Conservation (phyloP, 1,140 invertebrate genomes). For the Littorina saxatilis region DNA sequence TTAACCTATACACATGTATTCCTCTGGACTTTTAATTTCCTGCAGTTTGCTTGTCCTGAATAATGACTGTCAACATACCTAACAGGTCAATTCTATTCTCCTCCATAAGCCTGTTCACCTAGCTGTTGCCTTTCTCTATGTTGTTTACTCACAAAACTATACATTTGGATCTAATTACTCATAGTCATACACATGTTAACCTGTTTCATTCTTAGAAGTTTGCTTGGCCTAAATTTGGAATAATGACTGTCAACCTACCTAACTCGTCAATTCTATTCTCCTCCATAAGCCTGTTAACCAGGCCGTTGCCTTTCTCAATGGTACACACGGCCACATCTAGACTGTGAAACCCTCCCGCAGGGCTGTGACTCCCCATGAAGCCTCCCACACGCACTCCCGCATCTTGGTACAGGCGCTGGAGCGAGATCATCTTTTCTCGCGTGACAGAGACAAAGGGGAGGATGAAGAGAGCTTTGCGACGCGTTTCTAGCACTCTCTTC, state of each 20-base stretch:
- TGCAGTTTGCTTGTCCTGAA: too few relatives aligned
- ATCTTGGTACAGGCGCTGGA: constrained; percentile 88
- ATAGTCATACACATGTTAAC: neutral
- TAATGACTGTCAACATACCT: constrained; percentile 15
- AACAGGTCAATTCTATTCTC: constrained; percentile 69
- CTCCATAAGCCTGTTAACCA: constrained; percentile 86
- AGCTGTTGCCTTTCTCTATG: constrained; percentile 94
- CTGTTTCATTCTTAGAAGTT: neutral
- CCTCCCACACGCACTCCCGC: constrained; percentile 93
- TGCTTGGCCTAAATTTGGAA: too few relatives aligned
- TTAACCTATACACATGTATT: too few relatives aligned
- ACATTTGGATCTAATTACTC: neutral
- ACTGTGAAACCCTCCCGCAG: constrained; percentile 89
- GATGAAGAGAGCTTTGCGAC: constrained; percentile 95
- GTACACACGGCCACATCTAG: constrained; percentile 97
- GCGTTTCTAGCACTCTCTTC: constrained; percentile 90
- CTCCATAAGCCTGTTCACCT: constrained; percentile 86
- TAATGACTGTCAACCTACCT: too few relatives aligned
- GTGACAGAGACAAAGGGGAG: constrained; percentile 98
- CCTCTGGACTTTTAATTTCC: too few relatives aligned
- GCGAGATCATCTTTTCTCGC: constrained; percentile 95
- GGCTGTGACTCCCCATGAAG: constrained; percentile 93
- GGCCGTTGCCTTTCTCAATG: constrained; percentile 97
- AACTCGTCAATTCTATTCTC: constrained; percentile 73
- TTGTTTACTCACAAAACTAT: neutral